A percentile compares a stretch with the other conserved stretches of the same genome.
These are phyloP conservation scores for Myodes glareolus DNA, from an alignment of 2,113 vertebrate species.

Conservation along the genomic window DNA sequence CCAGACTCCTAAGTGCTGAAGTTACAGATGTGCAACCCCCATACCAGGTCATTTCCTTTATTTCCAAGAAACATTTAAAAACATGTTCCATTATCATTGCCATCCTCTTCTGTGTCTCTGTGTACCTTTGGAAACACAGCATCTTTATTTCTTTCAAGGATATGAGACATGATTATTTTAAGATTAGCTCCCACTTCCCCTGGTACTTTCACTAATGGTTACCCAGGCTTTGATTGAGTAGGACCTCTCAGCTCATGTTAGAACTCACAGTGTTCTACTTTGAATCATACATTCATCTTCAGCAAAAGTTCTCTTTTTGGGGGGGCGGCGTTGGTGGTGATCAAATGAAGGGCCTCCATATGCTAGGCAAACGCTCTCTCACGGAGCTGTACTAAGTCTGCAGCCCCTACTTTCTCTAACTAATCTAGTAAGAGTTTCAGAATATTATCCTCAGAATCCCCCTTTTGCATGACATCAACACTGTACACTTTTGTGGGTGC, in stretches of 20 bases:
- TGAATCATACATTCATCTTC: neutral
- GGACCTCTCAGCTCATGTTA: neutral
- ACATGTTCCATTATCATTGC: neutral
- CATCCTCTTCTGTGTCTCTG: neutral
- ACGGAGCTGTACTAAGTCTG: neutral
- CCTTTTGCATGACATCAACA: neutral
- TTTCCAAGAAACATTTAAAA: constrained; percentile 13
- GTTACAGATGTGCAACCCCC: neutral
- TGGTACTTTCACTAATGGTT: neutral
- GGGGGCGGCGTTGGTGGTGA: neutral
- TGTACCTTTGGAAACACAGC: neutral
- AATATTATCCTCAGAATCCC: neutral
- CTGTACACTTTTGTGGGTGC: neutral
- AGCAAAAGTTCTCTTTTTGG: neutral
- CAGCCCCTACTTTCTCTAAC: neutral
- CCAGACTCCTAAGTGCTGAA: neutral
- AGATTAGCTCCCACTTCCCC: neutral
- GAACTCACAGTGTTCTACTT: neutral
- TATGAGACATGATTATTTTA: constrained; percentile 6
- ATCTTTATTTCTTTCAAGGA: neutral
- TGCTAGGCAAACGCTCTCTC: neutral
- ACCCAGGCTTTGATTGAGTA: neutral
- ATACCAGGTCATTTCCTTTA: neutral
- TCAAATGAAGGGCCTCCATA: neutral
- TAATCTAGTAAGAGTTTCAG: neutral